Base-by-base conservation (phyloP, 2,797 vertebrate species). In the Acipenser transmontanus region DNA sequence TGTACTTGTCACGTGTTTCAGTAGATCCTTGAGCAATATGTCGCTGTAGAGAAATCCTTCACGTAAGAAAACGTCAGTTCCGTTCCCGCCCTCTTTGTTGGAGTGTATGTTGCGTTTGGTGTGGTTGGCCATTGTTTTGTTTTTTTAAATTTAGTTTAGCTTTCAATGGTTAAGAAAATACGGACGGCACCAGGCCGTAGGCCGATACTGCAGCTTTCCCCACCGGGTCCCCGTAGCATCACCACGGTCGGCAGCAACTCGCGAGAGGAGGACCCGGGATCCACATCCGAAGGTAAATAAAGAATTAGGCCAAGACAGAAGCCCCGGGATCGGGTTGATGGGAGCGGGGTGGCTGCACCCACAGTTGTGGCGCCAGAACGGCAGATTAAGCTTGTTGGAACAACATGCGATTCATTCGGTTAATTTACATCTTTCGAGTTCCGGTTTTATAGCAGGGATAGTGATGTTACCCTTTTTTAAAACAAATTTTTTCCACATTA, bases 141-240 rank as follows among this genome's bases (percentile, higher is more conserved):
- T 17, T 17, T 17, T 17, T 17, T 17, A 17, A 17, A 34, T 0
- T 34, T 34, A 34, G 34, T 34, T 34, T 34, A 34, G 34, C 34
- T 34, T 34, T 34, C 54, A 68, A 97, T 97, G 96, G 95, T 95
- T 72, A 98, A 97, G 85, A 97, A 95, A 85, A 91, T 81, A 69
- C 92, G 94, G 64, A 71, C 86, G 63, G 94, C 91, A 17, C 85
- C 92, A 1, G 91, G 91, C 9, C 92, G 95, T 4, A 91, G 95
- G 80, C 95, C 96, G 0, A 97, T 96, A 66, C 73, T 98, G 4
- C 95, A 95, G 76, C 94, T 98, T 0, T 97, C 95, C 2, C 95
- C 95, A 0, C 91, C 94, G 0, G 93, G 91, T 2, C 87, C 85
- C 2, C 92, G 76, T 48, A 76, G 76, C 52, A 87, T 80, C 49